Percentiles rank a stretch among this genome's conserved stretches.
Evolutionary conservation across 2,113 vertebrate genomes (phyloP).

Genomic region (Odontophorus gujanensis): DNA sequence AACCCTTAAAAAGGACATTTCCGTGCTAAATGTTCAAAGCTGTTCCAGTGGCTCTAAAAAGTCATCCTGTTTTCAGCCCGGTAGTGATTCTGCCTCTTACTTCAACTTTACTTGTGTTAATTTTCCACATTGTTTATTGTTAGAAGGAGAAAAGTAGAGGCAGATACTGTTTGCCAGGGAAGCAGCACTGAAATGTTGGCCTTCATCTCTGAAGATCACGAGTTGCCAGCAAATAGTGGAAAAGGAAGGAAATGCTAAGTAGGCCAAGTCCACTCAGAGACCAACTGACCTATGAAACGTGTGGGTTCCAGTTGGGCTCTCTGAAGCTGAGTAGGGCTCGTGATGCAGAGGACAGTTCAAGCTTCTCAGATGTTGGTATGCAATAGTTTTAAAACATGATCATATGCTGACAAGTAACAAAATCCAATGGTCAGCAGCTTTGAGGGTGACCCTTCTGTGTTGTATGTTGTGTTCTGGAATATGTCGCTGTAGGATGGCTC

Average conservation of each 20-base stretch:
- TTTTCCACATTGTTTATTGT: not conserved
- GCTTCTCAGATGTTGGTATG: not conserved
- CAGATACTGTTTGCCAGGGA: not conserved
- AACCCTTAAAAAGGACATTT: not conserved
- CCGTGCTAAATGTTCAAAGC: not conserved
- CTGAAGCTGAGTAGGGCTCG: not conserved
- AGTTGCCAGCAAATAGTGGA: not conserved
- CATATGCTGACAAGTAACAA: not conserved
- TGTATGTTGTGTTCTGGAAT: not conserved
- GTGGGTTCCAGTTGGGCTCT: not conserved
- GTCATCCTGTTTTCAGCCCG: not conserved
- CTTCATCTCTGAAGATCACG: not conserved
- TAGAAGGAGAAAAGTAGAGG: not conserved
- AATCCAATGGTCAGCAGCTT: not conserved
- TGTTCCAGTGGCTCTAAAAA: not conserved
- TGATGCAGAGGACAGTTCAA: not conserved
- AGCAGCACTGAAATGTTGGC: not conserved
- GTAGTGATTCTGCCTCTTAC: not conserved
- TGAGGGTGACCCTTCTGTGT: not conserved
- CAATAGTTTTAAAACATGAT: not conserved
- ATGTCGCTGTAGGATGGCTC: not conserved
- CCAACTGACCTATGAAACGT: not conserved
- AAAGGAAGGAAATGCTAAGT: not conserved
- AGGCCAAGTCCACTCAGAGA: not conserved
- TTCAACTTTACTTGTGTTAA: not conserved